phyloP scores from a whole-genome alignment of 2,113 vertebrate species.

The Heterocephalus glaber region DNA sequence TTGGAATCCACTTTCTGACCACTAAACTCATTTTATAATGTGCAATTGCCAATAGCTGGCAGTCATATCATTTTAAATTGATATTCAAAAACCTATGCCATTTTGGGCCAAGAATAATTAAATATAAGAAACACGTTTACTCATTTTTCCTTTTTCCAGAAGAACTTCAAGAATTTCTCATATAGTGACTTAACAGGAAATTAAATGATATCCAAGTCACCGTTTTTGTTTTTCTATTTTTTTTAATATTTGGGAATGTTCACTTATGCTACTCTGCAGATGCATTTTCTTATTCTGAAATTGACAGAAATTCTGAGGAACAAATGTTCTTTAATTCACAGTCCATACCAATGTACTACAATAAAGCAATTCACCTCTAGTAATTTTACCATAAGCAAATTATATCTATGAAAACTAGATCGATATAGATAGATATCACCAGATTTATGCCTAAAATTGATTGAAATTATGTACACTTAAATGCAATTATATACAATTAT shows the following conservation, averaged over 20 bases:
- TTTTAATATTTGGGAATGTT: slow-evolving; percentile 31
- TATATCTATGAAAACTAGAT: background rate
- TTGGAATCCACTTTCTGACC: slow-evolving; percentile 63
- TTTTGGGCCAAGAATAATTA: slow-evolving; percentile 51
- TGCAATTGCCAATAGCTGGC: slow-evolving; percentile 63
- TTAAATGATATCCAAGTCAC: slow-evolving; percentile 59
- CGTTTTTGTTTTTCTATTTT: background rate
- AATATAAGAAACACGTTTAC: slow-evolving; percentile 65
- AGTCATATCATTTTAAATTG: slow-evolving; percentile 50
- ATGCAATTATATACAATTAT: background rate
- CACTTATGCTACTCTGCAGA: background rate
- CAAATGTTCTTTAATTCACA: background rate
- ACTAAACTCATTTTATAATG: slow-evolving; percentile 57
- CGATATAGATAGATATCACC: background rate
- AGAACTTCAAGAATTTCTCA: slow-evolving; percentile 73
- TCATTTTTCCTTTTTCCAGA: slow-evolving; percentile 62
- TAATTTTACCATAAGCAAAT: background rate
- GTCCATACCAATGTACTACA: background rate
- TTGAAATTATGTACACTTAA: background rate
- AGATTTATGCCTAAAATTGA: background rate
- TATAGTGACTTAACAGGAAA: slow-evolving; percentile 56
- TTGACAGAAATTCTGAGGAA: background rate
- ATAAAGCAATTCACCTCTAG: background rate
- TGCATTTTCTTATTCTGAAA: slow-evolving; percentile 9
- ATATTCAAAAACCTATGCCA: slow-evolving; percentile 62